Conservation (phyloP, 2,888 invertebrate species). For the Nebria salina region DNA sequence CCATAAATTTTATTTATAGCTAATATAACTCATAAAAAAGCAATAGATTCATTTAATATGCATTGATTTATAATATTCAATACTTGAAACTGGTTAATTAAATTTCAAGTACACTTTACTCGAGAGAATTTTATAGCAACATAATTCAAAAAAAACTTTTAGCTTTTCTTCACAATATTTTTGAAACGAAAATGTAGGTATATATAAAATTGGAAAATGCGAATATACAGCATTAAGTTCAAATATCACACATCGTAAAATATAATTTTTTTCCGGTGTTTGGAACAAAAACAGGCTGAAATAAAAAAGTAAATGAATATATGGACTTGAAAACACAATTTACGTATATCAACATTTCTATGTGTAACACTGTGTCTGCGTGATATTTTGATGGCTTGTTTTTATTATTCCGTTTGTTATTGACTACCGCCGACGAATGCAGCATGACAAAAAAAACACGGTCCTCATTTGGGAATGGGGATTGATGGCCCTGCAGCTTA, state of each 20-base stretch:
- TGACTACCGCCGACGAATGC: background rate
- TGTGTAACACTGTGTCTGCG: background rate
- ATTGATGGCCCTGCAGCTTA: conserved; percentile 23
- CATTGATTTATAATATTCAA: no score
- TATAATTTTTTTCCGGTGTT: background rate
- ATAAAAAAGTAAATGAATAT: conserved; percentile 10
- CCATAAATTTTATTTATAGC: background rate
- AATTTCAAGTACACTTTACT: no score
- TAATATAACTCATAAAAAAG: background rate
- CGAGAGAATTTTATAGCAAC: no score
- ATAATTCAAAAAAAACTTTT: no score
- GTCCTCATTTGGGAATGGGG: conserved; percentile 18
- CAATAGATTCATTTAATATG: background rate
- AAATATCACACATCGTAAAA: background rate
- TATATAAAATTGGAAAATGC: background rate
- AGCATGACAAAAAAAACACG: conserved; percentile 27
- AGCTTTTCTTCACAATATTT: no score
- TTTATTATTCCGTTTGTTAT: conserved; percentile 5
- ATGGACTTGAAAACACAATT: conserved; percentile 28
- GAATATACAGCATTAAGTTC: background rate
- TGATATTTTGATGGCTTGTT: conserved; percentile 20
- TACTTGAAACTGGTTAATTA: no score
- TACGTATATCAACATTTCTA: conserved; percentile 33
- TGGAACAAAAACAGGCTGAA: background rate
- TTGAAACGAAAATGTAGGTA: no score